Evolutionary conservation across 2,113 vertebrate genomes (phyloP).

Genomic region (Leuciscus idus): DNA sequence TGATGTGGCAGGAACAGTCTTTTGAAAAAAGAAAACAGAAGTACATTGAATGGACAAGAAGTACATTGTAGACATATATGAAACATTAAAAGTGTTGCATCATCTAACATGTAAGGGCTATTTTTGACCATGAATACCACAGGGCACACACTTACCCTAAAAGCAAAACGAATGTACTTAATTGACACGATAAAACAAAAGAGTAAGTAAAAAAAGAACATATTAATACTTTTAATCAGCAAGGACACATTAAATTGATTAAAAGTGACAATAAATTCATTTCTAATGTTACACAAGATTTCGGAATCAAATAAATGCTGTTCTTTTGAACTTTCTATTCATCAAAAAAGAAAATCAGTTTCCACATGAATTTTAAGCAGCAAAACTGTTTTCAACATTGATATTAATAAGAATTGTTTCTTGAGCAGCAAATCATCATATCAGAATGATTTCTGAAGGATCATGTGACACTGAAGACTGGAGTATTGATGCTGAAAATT

Average conservation of each 20-base stretch:
- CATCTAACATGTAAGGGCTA: conserved; percentile 19
- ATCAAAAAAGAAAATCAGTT: neutral
- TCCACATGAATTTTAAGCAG: neutral
- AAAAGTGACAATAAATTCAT: neutral
- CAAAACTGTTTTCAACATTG: neutral
- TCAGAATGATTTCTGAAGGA: neutral
- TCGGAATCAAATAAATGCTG: neutral
- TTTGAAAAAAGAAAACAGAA: conserved; percentile 17
- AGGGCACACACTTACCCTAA: neutral
- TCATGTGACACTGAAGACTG: neutral
- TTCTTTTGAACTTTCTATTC: neutral
- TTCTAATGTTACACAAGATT: neutral
- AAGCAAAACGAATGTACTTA: neutral
- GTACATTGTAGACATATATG: neutral
- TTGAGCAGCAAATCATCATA: neutral
- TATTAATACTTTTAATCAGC: neutral
- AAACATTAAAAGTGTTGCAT: neutral
- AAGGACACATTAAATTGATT: neutral
- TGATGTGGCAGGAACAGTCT: conserved; percentile 17
- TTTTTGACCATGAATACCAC: conserved; percentile 25
- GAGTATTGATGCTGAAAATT: neutral
- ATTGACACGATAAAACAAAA: neutral
- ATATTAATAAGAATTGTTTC: neutral
- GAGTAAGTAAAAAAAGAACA: neutral
- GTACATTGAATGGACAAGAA: neutral